Evolutionary conservation across 2,888 invertebrate genomes (phyloP), one percentile per base, ranked within the genome.

Genomic region (Merodon equestris): DNA sequence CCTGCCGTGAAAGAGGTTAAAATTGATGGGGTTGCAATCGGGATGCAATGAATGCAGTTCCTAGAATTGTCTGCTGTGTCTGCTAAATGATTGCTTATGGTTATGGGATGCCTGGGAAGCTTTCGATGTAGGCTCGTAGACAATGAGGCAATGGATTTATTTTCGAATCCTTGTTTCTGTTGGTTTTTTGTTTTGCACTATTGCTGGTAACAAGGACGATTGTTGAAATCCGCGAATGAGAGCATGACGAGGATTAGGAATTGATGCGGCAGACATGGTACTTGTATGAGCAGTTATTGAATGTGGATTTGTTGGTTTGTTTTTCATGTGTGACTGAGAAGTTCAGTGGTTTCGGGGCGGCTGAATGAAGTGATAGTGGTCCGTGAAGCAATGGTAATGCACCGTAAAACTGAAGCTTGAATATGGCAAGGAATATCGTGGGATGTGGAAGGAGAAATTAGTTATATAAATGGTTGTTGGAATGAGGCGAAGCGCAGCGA

Each of bases 261-360:
- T 58, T 58, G 72, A 72, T 63, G 72, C 66, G 57, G 72, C 57
- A 77, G 77, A 77, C 67, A 68, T 77, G 72, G 72, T 51, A 66
- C 72, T 77, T 61, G 66, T 38, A 63, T 67, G 72, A 74, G 57
- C 68, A 57, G 61, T 18, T 68, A 63, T 68, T 54, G 27, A 64
- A 71, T 63, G 14, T 27, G 27, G 27, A 27, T 27, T 27, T 27
- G 27, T 27, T 27, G 27, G 7, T 27, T 27, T 27, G 27, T 27
- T 27, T 27, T 27, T 4, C 27, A 27, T 27, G 27, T 27, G 7
- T 27, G 27, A 27, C 27, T 27, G 27, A 7, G 2, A 27, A 27
- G 27, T 27, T 27, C 27, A 27, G 27, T 27, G 27, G 7, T 27
- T 27, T 7, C 27, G 27, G 7, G 27, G 27, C 7, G 3, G 27